Percentiles rank a stretch among this genome's conserved stretches.
Conservation (phyloP, 2,797 vertebrate genomes). For the Acanthopagrus latus region DNA sequence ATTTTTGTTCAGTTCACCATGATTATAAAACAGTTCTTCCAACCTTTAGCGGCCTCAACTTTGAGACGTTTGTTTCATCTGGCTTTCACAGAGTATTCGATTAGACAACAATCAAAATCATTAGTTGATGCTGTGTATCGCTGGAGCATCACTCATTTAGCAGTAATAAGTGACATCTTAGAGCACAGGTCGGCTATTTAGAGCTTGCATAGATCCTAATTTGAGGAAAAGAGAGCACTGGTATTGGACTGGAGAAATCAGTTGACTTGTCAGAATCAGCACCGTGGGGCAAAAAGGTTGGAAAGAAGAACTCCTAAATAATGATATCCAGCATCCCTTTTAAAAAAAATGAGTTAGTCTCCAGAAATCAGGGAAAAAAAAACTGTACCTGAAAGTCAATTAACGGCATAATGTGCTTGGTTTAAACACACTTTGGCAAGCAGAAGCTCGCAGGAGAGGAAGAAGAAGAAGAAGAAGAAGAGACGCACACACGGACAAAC, state of each 20-base stretch:
- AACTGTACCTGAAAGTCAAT: slow-evolving; percentile 10
- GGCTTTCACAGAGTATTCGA: not conserved
- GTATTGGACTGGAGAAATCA: not conserved
- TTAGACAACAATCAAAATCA: no score
- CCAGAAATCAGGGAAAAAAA: not conserved
- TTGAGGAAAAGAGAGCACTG: not conserved
- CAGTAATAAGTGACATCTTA: no score
- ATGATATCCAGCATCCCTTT: not conserved
- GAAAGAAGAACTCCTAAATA: not conserved
- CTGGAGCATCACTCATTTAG: no score
- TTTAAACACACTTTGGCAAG: not conserved
- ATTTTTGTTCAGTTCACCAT: no score
- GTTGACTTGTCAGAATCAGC: no score
- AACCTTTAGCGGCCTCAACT: no score
- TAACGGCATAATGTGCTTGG: not conserved
- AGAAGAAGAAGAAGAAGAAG: no score
- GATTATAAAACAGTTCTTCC: no score
- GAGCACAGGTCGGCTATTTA: no score
- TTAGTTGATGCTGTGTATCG: no score
- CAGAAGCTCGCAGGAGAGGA: not conserved
- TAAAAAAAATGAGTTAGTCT: not conserved
- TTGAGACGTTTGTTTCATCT: not conserved
- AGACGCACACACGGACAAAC: not conserved
- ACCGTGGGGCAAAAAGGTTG: not conserved
- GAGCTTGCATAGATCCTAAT: not conserved